phyloP scores from a whole-genome alignment of 1,140 invertebrate genomes.

The Dufourea novaeangliae region DNA sequence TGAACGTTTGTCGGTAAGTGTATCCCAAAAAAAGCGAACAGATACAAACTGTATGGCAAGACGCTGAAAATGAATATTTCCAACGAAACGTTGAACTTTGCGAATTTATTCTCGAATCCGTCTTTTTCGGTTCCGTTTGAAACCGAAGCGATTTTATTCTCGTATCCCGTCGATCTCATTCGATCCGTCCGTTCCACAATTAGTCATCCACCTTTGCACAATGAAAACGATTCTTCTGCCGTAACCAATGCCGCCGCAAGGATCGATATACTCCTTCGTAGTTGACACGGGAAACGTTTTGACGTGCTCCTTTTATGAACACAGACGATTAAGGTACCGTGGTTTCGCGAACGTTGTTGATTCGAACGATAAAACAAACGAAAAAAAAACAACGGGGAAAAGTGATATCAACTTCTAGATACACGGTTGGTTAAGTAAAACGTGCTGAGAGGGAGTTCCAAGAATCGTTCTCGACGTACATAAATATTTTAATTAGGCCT shows the following conservation, averaged over 20 bases:
- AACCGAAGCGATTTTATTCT: not conserved
- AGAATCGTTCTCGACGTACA: slow-evolving; percentile 1
- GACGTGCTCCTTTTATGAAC: not conserved
- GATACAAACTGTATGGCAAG: not conserved
- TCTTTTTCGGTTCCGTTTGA: not conserved
- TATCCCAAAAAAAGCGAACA: not conserved
- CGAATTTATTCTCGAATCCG: not conserved
- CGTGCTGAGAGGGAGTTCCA: slow-evolving; percentile 20
- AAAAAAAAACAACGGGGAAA: not conserved
- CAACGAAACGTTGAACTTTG: not conserved
- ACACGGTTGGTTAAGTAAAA: not conserved
- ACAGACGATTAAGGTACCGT: not conserved
- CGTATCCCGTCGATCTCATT: not conserved
- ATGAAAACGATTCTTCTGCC: not conserved
- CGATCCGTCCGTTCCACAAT: not conserved
- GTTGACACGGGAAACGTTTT: not conserved
- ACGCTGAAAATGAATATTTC: too few species aligned
- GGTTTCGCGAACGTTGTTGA: not conserved
- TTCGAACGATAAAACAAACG: not conserved
- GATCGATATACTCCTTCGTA: not conserved
- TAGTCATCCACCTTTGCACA: not conserved
- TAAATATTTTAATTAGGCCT: slow-evolving; percentile 45
- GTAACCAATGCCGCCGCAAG: not conserved
- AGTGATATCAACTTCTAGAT: not conserved
- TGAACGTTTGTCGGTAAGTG: too few species aligned